Conservation (phyloP, 2,113 vertebrate species). For the sheep (Ovis aries) region ARS-UI_Ramb_v3.0 NC_056074.1:45858501-45859000, state of each 20-base stretch:
- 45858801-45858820: too few relatives aligned
- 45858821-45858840: not conserved
- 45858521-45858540: not conserved
- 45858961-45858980: not conserved
- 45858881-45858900: not conserved
- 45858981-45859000: too few relatives aligned
- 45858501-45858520: not conserved
- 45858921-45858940: rapidly evolving
- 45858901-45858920: rapidly evolving
- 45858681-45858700: rapidly evolving
- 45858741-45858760: not conserved
- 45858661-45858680: rapidly evolving
- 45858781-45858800: rapidly evolving
- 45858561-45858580: rapidly evolving
- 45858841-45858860: rapidly evolving
- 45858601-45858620: rapidly evolving
- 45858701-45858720: not conserved
- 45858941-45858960: rapidly evolving
- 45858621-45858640: not conserved
- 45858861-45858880: not conserved
- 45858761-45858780: too few relatives aligned
- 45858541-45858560: not conserved
- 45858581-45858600: not conserved
- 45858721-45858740: not conserved
- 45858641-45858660: not conserved